Base-by-base conservation (phyloP, 2,888 invertebrate species). In the Theodoxus fluviatilis region DNA sequence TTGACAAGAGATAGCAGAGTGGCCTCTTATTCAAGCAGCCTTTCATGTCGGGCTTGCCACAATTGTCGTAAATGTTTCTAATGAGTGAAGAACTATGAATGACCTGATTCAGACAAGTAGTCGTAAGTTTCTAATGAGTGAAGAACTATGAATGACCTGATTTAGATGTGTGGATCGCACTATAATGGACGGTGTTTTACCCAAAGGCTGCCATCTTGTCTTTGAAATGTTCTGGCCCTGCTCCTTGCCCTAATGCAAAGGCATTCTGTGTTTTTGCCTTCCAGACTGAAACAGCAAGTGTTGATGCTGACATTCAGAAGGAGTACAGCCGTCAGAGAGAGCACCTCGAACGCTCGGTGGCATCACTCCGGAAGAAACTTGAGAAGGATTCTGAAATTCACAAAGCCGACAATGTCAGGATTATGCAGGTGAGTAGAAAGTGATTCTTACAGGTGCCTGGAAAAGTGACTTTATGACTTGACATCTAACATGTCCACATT, bases 281-380 rank as follows among this genome's bases (percentile, higher is more conserved):
- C 3, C 73, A 83, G 82, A 81, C 85, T 49, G 86, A 87, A 73
- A 83, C 85, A 38, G 87, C 86, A 12, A 85, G 84, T 75, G 85
- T 87, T 22, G 87, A 87, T 78, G 87, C 86, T 43, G 87, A 87
- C 68, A 87, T 87, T 31, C 87, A 87, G 79, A 87, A 86, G 70
- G 88, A 92, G 72, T 87, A 86, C 75, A 83, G 83, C 76, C 90
- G 94, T 0, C 95, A 96, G 83, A 89, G 94, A 47, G 93, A 93
- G 75, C 93, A 94, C 83, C 89, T 96, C 38, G 95, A 95, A 83
- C 87, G 89, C 67, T 91, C 91, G 0, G 89, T 92, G 0, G 87
- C 88, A 7, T 89, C 90, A 0, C 84, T 91, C 22, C 88, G 90
- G 71, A 85, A 87, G 76, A 89, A 89, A 74, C 76, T 89, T 52